Percentiles rank a stretch among this genome's conserved stretches.
Conservation (phyloP, 2,888 invertebrate species). For the Xanthorhoe designata region DNA sequence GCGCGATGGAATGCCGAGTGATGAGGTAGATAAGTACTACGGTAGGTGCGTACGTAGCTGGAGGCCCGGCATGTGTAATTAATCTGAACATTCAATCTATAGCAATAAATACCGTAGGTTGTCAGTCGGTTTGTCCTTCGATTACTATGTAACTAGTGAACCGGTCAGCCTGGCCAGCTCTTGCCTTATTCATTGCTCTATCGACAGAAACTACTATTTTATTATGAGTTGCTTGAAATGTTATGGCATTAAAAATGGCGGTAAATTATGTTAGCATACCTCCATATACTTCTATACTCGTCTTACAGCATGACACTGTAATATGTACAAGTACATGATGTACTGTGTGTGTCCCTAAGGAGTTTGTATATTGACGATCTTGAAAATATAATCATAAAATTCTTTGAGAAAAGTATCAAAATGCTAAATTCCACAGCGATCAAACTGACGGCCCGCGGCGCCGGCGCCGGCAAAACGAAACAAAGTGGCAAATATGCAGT, state of each 20-base stretch:
- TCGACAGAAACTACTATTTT: conserved; percentile 53
- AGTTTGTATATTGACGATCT: not conserved
- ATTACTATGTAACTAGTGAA: conserved; percentile 66
- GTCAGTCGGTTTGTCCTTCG: conserved; percentile 75
- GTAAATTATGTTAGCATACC: conserved; percentile 14
- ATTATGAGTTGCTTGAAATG: conserved; percentile 36
- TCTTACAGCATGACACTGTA: not conserved
- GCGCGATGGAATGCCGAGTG: conserved; percentile 67
- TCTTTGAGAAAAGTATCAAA: conserved; percentile 15
- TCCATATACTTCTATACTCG: not conserved
- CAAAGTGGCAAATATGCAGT: conserved; percentile 43
- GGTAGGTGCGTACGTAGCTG: conserved; percentile 57
- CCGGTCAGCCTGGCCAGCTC: conserved; percentile 61
- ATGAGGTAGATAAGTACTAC: conserved; percentile 67
- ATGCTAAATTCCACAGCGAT: conserved; percentile 30
- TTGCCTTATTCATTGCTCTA: conserved; percentile 64
- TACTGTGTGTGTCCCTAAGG: not conserved
- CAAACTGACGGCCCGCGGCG: conserved; percentile 37
- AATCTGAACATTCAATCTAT: conserved; percentile 76
- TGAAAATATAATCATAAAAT: conserved; percentile 4
- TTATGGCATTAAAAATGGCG: conserved; percentile 18
- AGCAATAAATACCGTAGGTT: conserved; percentile 74
- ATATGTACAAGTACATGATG: not conserved
- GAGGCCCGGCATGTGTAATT: conserved; percentile 71
- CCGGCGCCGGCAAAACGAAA: conserved; percentile 40